Percentiles rank a stretch among this genome's conserved stretches.
phyloP scores from a whole-genome alignment of 2,888 invertebrate species.

The Caenorhabditis sulstoni region DNA sequence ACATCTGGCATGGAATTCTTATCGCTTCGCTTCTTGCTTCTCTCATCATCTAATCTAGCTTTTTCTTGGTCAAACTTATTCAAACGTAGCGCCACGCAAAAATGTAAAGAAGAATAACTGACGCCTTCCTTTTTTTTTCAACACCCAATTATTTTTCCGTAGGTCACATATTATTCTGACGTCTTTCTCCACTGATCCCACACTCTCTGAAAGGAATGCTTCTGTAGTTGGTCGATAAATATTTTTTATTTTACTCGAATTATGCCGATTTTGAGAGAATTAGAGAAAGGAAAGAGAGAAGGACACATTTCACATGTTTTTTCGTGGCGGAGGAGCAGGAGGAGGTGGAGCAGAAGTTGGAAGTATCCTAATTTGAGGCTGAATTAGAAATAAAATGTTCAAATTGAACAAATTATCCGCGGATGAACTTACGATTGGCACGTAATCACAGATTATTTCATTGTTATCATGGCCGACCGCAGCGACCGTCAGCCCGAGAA shows the following conservation, averaged over 20 bases:
- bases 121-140: background rate
- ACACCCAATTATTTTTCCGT: constrained; percentile 19
- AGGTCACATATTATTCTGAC: constrained; percentile 52
- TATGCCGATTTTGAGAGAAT: constrained; percentile 3
- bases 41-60: background rate
- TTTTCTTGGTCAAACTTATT: background rate
- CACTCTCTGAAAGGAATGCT: constrained; percentile 24
- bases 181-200: constrained; percentile 38
- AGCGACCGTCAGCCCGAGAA: constrained; percentile 62
- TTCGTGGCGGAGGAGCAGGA: constrained; percentile 56
- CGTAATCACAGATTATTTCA: constrained; percentile 60
- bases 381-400: background rate
- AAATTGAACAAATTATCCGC: background rate
- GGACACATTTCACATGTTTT: constrained; percentile 52
- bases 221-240: constrained; percentile 48
- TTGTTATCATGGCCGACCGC: constrained; percentile 61
- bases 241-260: constrained; percentile 38
- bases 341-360: constrained; percentile 62
- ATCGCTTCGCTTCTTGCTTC: background rate
- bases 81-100: constrained; percentile 17
- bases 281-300: constrained; percentile 3
- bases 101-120: constrained; percentile 21
- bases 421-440: constrained; percentile 51
- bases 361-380: constrained; percentile 71
- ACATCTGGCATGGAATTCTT: background rate